Evolutionary conservation across 2,113 vertebrate genomes (phyloP).

Genomic region (Cebidichthys violaceus): DNA sequence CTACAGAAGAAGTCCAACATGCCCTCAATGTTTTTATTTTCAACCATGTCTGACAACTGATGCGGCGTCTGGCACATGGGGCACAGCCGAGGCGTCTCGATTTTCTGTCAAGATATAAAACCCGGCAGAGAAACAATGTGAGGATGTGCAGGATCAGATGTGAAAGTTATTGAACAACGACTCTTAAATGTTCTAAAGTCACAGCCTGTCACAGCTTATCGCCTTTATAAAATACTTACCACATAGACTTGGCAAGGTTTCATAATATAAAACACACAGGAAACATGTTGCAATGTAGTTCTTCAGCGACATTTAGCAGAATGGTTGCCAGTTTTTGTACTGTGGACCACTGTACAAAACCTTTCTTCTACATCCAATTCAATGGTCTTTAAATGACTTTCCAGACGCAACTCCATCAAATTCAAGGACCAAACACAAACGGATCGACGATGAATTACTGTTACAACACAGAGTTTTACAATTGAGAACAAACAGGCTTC

Average conservation of each 20-base stretch:
- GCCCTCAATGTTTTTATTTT: constrained; percentile 11
- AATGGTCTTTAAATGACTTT: too few relatives aligned
- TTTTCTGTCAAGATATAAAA: constrained; percentile 30
- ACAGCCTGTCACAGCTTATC: background rate
- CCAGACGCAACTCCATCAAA: too few relatives aligned
- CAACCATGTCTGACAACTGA: constrained; percentile 65
- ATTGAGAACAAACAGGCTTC: too few relatives aligned
- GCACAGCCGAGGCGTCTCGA: constrained; percentile 20
- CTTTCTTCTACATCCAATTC: too few relatives aligned
- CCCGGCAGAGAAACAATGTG: background rate
- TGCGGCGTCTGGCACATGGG: constrained; percentile 52
- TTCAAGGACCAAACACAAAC: too few relatives aligned
- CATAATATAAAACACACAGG: background rate
- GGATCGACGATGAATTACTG: too few relatives aligned
- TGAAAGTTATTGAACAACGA: background rate
- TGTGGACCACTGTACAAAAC: too few relatives aligned
- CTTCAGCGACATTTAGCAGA: background rate
- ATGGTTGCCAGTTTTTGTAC: background rate
- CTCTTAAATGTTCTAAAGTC: background rate
- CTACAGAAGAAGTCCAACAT: constrained; percentile 68
- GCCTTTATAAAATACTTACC: background rate
- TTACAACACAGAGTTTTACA: too few relatives aligned
- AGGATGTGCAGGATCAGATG: background rate
- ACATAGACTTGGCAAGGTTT: background rate
- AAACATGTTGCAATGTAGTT: background rate